Base-by-base conservation (phyloP, 2,888 invertebrate genomes). In the Thumatha senex region DNA sequence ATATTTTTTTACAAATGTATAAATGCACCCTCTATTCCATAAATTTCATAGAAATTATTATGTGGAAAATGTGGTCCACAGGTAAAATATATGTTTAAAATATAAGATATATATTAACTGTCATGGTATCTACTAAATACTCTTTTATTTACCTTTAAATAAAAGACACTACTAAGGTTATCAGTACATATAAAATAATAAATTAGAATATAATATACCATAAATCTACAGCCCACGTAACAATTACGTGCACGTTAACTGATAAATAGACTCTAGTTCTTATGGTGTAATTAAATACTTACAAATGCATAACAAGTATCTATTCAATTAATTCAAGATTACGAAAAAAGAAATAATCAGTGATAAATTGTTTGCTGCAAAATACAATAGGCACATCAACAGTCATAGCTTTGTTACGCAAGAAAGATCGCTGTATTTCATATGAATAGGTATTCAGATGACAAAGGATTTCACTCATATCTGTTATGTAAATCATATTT, bases 381-480 rank as follows among this genome's bases (percentile, higher is more conserved):
- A 35, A 35, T 35, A 42, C 51, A 53, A 45, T 36, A 24, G 18
- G 18, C 18, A 33, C 46, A 71, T 72, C 64, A 71, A 71, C 66
- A 61, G 65, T 60, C 59, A 61, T 61, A 67, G 63, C 60, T 61
- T 52, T 54, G 61, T 83, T 79, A 74, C 67, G 75, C 74, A 84
- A 85, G 67, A 70, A 29, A 52, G 56, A 58, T 72, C 70, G 73
- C 74, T 73, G 69, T 65, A 65, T 67, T 69, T 61, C 70, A 65
- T 70, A 72, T 79, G 81, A 82, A 86, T 84, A 82, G 76, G 70
- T 77, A 78, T 77, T 80, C 77, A 78, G 78, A 78, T 82, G 82
- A 86, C 83, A 88, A 87, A 84, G 76, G 83, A 86, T 83, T 86
- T 84, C 81, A 73, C 74, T 78, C 58, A 71, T 74, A 74, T 76